Base-by-base conservation (phyloP, 2,113 vertebrate genomes). In the Toxotes jaculatrix region DNA sequence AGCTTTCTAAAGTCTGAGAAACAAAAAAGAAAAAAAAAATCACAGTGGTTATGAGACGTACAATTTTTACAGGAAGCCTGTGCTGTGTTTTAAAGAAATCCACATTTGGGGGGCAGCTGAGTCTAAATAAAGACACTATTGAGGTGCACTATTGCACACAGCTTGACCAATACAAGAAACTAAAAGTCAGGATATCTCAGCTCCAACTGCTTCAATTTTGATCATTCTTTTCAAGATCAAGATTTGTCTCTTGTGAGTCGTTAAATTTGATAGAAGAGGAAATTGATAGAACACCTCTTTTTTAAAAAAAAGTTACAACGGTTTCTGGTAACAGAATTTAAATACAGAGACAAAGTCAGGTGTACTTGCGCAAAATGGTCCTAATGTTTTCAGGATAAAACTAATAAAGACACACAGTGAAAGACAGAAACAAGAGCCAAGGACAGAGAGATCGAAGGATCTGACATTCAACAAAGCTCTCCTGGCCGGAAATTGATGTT, bases 71-170 rank as follows among this genome's bases (percentile, higher is more conserved):
- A 34, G 16, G 6, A 9, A 60, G 31, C 16, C 14, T 16, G 57
- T 19, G n/a, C 17, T 4, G 12, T 10, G 8, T 68, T 77, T 68
- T n/a, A 34, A 42, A 49, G 49, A 68, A 51, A 63, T 47, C 14
- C 47, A 9, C 21, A 42, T 61, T 60, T 6, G 32, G 2, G 12
- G 68, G 27, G 57, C 49, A 49, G 49, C 21, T 5, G 14, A 32
- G 38, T 69, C 40, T 8, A 49, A 82, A 49, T 17, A 43, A 76
- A 49, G 5, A 61, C 32, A 5, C 27, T 7, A 11, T 5, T 47
- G n/a, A 74, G n/a, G 47, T 62, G 31, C 21, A 66, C 67, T 61
- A 67, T 19, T 64, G 3, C 3, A 69, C 34, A 68, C 61, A 74
- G 16, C 43, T 53, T 65, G 34, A 32, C 36, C 12, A 13, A 16